A percentile compares a stretch with the other conserved stretches of the same genome.
Evolutionary conservation across 2,797 vertebrate genomes (phyloP).

Genomic region (Hylomyscus alleni): DNA sequence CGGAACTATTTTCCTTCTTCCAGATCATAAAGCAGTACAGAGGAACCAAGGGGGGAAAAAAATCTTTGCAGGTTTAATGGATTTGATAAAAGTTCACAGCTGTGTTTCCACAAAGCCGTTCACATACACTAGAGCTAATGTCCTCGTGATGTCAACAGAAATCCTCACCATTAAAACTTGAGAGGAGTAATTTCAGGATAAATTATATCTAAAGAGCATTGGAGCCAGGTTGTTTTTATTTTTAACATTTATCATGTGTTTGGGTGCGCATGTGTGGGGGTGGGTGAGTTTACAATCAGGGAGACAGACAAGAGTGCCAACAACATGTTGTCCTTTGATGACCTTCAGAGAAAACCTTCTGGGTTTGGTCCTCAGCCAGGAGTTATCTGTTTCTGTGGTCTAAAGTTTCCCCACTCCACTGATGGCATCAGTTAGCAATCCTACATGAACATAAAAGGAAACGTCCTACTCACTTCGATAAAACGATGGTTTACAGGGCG

Average conservation of each 20-base stretch:
- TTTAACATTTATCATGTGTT: neutral
- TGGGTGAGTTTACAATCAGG: neutral
- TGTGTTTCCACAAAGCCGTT: neutral
- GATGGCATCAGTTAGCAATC: neutral
- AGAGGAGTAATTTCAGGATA: neutral
- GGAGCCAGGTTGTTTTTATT: neutral
- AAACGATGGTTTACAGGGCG: neutral
- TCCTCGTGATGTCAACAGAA: neutral
- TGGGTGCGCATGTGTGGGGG: neutral
- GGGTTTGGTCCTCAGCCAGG: neutral
- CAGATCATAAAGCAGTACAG: neutral
- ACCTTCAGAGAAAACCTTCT: neutral
- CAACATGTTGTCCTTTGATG: neutral
- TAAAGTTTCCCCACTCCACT: neutral
- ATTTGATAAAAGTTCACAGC: neutral
- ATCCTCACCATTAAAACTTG: neutral
- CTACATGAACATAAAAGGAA: neutral
- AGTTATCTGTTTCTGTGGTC: neutral
- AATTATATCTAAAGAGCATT: neutral
- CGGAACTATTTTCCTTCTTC: neutral
- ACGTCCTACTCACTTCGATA: neutral
- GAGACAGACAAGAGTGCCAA: neutral
- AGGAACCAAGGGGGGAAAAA: neutral
- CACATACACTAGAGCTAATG: neutral
- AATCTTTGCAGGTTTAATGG: neutral